These are phyloP conservation scores for Reticulitermes speratus DNA, from an alignment of 1,140 invertebrate genomes.

Conservation along the genomic window DNA sequence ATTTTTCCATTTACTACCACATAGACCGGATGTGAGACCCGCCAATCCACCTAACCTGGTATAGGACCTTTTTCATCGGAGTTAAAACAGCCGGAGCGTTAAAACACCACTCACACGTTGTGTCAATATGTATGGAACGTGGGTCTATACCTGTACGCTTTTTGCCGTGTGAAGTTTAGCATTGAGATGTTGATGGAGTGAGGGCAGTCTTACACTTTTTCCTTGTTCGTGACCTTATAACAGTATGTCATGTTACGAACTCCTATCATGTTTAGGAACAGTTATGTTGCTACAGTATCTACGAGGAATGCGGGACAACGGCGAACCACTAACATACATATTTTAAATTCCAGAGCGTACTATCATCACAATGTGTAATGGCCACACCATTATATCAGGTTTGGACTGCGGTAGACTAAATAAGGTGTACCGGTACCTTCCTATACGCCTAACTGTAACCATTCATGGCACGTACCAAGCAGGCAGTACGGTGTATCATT, in stretches of 20 bases:
- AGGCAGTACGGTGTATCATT: not conserved
- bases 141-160: no score
- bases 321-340: conserved; percentile 1
- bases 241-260: not conserved
- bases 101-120: no score
- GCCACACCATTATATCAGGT: not conserved
- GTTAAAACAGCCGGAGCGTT: no score
- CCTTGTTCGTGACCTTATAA: no score
- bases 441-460: not conserved
- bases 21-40: no score
- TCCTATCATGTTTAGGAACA: not conserved
- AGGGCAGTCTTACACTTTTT: no score
- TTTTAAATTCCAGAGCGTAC: not conserved
- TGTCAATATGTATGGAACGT: no score
- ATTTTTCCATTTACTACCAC: no score
- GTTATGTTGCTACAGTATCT: not conserved
- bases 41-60: no score
- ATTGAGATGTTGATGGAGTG: no score
- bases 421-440: not conserved
- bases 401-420: not conserved
- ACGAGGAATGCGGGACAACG: not conserved
- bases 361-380: not conserved
- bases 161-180: no score
- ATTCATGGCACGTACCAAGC: not conserved
- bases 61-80: no score